Conservation (phyloP, 2,888 invertebrate species). For the Ceriagrion tenellum region DNA sequence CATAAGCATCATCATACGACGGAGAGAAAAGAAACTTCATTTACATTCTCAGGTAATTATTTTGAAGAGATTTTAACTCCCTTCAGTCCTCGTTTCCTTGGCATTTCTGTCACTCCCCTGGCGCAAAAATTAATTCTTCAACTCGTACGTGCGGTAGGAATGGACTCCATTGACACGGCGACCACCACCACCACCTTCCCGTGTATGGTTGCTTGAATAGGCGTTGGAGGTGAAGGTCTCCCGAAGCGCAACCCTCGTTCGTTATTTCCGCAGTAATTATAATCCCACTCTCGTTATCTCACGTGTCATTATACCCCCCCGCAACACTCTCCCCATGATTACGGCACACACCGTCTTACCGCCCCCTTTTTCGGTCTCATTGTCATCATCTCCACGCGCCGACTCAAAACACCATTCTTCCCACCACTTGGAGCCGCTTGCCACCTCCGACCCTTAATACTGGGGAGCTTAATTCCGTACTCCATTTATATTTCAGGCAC, state of each 20-base stretch:
- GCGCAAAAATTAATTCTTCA: background rate
- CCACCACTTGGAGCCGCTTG: background rate
- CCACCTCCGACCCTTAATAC: background rate
- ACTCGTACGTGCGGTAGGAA: background rate
- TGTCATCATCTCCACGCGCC: slow-evolving; percentile 16
- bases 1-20: no score
- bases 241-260: background rate
- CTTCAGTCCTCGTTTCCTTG: background rate
- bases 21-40: no score
- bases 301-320: background rate
- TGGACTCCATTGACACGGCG: background rate
- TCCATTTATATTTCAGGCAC: slow-evolving; percentile 31
- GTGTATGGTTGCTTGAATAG: background rate
- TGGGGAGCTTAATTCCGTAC: background rate
- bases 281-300: slow-evolving; percentile 8
- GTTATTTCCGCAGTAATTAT: slow-evolving; percentile 10
- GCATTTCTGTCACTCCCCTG: background rate
- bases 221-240: background rate
- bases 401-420: slow-evolving; percentile 2
- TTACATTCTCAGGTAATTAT: no score
- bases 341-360: background rate
- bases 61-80: no score
- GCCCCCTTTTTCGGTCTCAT: background rate
- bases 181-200: background rate
- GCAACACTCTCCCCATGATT: background rate